Percentiles rank a stretch among this genome's conserved stretches.
phyloP scores from a whole-genome alignment of 2,113 vertebrate genomes.

The Xiphophorus couchianus region DNA sequence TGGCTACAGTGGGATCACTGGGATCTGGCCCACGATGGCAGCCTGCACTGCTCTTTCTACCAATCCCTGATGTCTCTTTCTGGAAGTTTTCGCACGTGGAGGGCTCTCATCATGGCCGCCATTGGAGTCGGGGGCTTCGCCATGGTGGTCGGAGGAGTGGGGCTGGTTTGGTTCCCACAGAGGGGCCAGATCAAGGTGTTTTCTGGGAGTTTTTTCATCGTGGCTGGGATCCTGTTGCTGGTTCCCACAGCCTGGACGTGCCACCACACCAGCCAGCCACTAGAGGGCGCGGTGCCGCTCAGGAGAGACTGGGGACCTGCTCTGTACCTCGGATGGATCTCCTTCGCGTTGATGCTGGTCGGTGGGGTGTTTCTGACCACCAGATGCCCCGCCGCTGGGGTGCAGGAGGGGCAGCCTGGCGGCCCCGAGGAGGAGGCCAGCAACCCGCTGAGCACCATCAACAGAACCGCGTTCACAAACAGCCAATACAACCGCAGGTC shows the following conservation, averaged over 20 bases:
- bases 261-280: conserved; percentile 80
- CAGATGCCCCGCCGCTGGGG: conserved; percentile 48
- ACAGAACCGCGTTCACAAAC: conserved; percentile 67
- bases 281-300: conserved; percentile 79
- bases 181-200: conserved; percentile 69
- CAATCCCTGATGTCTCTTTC: conserved; percentile 86
- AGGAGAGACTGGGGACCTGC: conserved; percentile 87
- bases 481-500: conserved; percentile 69
- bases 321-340: conserved; percentile 87
- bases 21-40: conserved; percentile 83
- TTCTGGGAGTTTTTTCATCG: conserved; percentile 80
- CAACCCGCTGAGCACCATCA: conserved; percentile 69
- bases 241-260: conserved; percentile 88
- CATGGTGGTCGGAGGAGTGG: conserved; percentile 67
- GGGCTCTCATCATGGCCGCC: conserved; percentile 82
- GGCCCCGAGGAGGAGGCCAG: conserved; percentile 22
- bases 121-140: conserved; percentile 77
- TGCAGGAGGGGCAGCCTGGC: conserved; percentile 15
- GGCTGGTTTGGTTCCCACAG: conserved; percentile 79
- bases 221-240: conserved; percentile 80
- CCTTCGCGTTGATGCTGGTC: conserved; percentile 73
- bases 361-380: conserved; percentile 81
- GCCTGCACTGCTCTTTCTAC: conserved; percentile 91
- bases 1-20: conserved; percentile 93
- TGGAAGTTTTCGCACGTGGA: conserved; percentile 83